phyloP scores from a whole-genome alignment of 1,140 invertebrate species.

The Trachymyrmex cornetzi region DNA sequence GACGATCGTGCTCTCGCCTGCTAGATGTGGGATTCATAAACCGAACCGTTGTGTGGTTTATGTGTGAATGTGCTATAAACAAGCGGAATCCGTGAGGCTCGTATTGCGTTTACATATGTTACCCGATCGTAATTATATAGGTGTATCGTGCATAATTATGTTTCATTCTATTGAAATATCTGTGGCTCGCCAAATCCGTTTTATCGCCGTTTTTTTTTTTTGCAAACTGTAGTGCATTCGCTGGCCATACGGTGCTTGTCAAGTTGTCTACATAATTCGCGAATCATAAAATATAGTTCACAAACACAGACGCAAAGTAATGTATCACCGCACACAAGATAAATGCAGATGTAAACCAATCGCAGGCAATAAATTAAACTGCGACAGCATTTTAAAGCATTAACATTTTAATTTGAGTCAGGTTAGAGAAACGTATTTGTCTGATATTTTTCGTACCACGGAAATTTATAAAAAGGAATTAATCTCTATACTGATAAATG shows the following conservation, averaged over 20 bases:
- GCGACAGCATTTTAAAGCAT: too few relatives aligned
- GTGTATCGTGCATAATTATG: slow-evolving; percentile 6
- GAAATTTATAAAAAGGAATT: too few relatives aligned
- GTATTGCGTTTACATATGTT: not conserved
- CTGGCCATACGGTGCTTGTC: not conserved
- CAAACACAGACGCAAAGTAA: too few relatives aligned
- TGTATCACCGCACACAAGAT: too few relatives aligned
- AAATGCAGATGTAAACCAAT: too few relatives aligned
- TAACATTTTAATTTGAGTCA: too few relatives aligned
- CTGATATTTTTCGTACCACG: too few relatives aligned
- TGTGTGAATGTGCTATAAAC: slow-evolving; percentile 9
- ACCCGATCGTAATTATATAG: not conserved
- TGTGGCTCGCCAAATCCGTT: not conserved
- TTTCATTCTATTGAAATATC: slow-evolving; percentile 14
- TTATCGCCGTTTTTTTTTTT: not conserved
- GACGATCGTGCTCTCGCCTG: slow-evolving; percentile 26
- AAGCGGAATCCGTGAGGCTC: slow-evolving; percentile 2
- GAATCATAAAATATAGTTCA: too few relatives aligned
- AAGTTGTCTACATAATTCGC: too few relatives aligned
- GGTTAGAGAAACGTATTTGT: too few relatives aligned
- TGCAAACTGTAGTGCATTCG: not conserved
- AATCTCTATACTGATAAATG: too few relatives aligned
- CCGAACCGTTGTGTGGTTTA: slow-evolving; percentile 4
- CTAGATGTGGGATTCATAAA: slow-evolving; percentile 45
- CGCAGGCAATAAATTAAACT: too few relatives aligned